Evolutionary conservation across 2,113 vertebrate genomes (phyloP).

Genomic region (Forbesichthys agassizii): DNA sequence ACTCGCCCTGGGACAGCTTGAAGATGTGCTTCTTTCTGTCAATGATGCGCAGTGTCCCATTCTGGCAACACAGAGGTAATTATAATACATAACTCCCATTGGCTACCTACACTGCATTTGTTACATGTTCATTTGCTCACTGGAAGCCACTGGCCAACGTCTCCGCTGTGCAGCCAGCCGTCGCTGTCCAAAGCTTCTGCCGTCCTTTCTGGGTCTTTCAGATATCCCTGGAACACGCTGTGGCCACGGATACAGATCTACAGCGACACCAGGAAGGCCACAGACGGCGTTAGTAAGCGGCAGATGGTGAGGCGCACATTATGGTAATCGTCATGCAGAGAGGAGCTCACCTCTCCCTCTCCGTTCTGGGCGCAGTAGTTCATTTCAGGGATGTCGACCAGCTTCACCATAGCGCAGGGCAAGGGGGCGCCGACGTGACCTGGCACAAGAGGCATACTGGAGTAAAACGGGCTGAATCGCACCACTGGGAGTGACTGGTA

Average conservation of each 20-base stretch:
- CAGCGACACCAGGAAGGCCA: background rate
- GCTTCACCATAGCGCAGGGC: constrained; percentile 76
- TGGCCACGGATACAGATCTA: constrained; percentile 79
- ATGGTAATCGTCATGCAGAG: background rate
- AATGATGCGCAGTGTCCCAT: constrained; percentile 77
- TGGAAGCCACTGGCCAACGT: constrained; percentile 80
- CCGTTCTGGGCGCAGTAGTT: constrained; percentile 74
- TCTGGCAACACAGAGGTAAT: constrained; percentile 52
- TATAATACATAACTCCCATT: background rate
- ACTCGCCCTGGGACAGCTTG: constrained; percentile 80
- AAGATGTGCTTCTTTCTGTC: constrained; percentile 84
- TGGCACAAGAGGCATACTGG: constrained; percentile 33
- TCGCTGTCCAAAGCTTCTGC: constrained; percentile 74
- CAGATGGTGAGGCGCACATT: background rate
- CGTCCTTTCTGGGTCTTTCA: constrained; percentile 72
- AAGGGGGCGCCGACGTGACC: constrained; percentile 79
- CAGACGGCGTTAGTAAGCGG: background rate
- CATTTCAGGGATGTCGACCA: constrained; percentile 80
- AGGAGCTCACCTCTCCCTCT: constrained; percentile 74
- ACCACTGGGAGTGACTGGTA: background rate
- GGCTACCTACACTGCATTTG: background rate
- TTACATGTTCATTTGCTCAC: constrained; percentile 49
- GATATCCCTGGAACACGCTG: constrained; percentile 78
- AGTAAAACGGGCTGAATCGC: background rate
- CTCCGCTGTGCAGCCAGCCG: constrained; percentile 80